These are phyloP conservation scores for Limnodromus scolopaceus DNA, from an alignment of 2,797 vertebrate species.

Conservation along the genomic window DNA sequence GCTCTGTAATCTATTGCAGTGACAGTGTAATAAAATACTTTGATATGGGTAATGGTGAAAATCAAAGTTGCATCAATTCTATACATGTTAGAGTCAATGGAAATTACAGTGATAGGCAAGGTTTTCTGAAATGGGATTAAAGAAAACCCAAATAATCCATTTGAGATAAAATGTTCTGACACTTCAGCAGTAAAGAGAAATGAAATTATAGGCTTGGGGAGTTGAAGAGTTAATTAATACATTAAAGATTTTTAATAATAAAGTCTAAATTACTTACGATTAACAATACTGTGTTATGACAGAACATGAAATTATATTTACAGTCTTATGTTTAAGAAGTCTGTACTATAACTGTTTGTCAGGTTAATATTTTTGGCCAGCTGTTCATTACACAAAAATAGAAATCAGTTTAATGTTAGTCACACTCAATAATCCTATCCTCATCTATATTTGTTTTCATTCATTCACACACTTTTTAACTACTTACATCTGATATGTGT, in stretches of 20 bases:
- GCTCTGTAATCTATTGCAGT: constrained; percentile 23
- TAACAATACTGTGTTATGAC: not conserved
- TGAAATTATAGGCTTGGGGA: constrained; percentile 29
- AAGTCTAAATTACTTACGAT: not conserved
- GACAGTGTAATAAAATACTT: constrained; percentile 43
- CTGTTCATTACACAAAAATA: not conserved
- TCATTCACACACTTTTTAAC: not conserved
- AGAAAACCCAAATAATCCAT: constrained; percentile 65
- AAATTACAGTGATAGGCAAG: constrained; percentile 37
- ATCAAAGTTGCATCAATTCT: constrained; percentile 57
- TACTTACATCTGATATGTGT: not conserved
- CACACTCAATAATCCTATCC: not conserved
- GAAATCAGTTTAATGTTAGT: not conserved
- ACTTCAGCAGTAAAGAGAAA: constrained; percentile 36
- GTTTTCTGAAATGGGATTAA: constrained; percentile 71
- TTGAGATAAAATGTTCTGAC: constrained; percentile 61
- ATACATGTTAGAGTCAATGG: not conserved
- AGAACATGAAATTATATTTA: not conserved
- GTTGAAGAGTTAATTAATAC: constrained; percentile 62
- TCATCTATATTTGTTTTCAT: not conserved
- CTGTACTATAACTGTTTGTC: not conserved
- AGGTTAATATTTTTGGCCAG: not conserved
- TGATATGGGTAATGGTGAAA: constrained; percentile 39
- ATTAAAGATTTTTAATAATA: constrained; percentile 16
- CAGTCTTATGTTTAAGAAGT: not conserved